These are phyloP conservation scores for Steinernema khuongi DNA, from an alignment of 1,140 invertebrate species.

Conservation along the genomic window DNA sequence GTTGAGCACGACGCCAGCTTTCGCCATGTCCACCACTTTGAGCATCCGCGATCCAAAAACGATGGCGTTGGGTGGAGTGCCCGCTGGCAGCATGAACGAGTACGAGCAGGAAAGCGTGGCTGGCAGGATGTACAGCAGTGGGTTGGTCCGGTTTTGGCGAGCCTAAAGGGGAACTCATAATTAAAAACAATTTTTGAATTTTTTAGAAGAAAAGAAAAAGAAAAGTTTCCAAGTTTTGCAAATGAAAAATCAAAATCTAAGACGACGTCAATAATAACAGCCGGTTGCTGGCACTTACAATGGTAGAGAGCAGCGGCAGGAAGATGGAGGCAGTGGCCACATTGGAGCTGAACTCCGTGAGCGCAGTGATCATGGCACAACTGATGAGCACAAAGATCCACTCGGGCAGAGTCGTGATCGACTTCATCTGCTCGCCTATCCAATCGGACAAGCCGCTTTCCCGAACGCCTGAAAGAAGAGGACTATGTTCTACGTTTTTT, in stretches of 20 bases:
- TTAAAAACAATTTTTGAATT: constrained; percentile 6
- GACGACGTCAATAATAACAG: neutral
- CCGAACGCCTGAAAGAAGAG: neutral
- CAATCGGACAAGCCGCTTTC: neutral
- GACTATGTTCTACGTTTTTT: no score
- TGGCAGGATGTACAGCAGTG: constrained; percentile 79
- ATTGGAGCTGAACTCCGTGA: constrained; percentile 47
- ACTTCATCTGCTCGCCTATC: neutral
- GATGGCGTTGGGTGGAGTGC: constrained; percentile 83
- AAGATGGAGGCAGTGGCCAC: constrained; percentile 49
- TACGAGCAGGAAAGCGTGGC: constrained; percentile 73
- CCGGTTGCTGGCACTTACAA: constrained; percentile 22
- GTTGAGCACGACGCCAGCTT: neutral
- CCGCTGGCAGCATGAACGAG: constrained; percentile 72
- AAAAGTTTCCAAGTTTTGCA: no score
- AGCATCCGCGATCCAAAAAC: constrained; percentile 66
- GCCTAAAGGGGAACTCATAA: constrained; percentile 59
- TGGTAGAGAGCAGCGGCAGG: constrained; percentile 43
- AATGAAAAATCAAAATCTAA: no score
- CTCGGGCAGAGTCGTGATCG: constrained; percentile 24
- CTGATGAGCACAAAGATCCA: constrained; percentile 28
- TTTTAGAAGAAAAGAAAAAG: no score
- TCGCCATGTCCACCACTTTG: constrained; percentile 58
- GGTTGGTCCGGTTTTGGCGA: constrained; percentile 65
- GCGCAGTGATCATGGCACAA: constrained; percentile 35